phyloP scores from a whole-genome alignment of 2,113 vertebrate species.

The Sturnira hondurensis region DNA sequence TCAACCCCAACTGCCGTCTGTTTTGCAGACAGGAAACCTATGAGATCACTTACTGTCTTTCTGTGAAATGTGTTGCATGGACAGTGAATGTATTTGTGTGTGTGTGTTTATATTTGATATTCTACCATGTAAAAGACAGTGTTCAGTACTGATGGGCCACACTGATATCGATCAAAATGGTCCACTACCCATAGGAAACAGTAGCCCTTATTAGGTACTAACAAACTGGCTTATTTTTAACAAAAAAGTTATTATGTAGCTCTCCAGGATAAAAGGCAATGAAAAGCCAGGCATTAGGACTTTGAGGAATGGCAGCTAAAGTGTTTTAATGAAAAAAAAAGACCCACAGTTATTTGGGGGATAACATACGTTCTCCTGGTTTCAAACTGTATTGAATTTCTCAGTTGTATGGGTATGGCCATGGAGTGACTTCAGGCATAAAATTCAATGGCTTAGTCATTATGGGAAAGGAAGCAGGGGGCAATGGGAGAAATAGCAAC shows the following conservation, averaged over 20 bases:
- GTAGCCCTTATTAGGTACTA: neutral
- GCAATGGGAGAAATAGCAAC: neutral
- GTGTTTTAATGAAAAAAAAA: neutral
- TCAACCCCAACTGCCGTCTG: neutral
- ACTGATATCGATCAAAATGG: neutral
- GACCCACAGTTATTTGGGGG: neutral
- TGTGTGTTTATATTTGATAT: neutral
- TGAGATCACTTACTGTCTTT: conserved; percentile 9
- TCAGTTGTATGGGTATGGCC: neutral
- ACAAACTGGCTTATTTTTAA: neutral
- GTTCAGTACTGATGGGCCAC: neutral
- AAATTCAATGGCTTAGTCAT: neutral
- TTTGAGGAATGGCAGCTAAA: neutral
- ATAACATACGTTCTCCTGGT: neutral
- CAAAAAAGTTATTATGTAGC: neutral
- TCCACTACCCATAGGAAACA: neutral
- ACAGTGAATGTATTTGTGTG: neutral
- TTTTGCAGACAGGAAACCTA: conserved; percentile 39
- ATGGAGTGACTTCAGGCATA: neutral
- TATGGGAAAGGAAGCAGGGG: neutral
- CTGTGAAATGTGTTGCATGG: neutral
- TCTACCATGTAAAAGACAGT: neutral
- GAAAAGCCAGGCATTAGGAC: neutral
- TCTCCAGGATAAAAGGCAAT: neutral
- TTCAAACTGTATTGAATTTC: neutral